phyloP scores from a whole-genome alignment of 2,113 vertebrate genomes.

The Nycticorax nycticorax region DNA sequence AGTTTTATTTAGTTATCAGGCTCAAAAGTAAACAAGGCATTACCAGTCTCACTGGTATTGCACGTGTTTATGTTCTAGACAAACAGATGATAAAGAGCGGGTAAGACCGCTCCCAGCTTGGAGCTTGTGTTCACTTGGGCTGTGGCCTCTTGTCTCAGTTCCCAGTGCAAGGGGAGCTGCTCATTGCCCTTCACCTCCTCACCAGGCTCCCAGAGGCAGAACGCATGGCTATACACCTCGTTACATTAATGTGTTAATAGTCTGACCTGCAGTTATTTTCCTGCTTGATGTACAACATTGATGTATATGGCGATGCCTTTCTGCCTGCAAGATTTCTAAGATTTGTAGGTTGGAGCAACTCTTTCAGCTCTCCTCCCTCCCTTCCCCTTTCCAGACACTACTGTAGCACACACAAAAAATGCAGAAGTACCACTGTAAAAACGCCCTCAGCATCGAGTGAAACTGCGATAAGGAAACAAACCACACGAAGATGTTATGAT shows the following conservation, averaged over 20 bases:
- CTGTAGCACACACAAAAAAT: not conserved
- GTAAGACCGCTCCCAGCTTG: not conserved
- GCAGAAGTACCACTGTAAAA: not conserved
- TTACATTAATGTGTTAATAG: not conserved
- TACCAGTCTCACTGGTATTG: not conserved
- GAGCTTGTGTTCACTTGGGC: not conserved
- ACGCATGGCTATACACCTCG: not conserved
- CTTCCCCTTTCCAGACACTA: not conserved
- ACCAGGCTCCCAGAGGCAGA: not conserved
- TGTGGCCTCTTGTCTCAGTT: not conserved
- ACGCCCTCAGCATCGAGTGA: not conserved
- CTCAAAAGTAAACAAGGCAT: conserved; percentile 17
- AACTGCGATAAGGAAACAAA: not conserved
- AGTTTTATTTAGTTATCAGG: not conserved
- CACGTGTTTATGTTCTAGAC: not conserved
- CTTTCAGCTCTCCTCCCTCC: not conserved
- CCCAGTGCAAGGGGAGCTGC: not conserved
- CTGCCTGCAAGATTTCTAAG: not conserved
- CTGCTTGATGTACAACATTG: not conserved
- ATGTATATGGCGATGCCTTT: not conserved
- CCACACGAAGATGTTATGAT: not conserved
- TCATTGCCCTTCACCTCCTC: not conserved
- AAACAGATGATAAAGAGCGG: conserved; percentile 11
- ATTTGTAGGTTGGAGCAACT: not conserved
- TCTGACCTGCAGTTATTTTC: not conserved